These are phyloP conservation scores for Eupristina koningsbergeri DNA, from an alignment of 1,140 invertebrate genomes.

Conservation along the genomic window DNA sequence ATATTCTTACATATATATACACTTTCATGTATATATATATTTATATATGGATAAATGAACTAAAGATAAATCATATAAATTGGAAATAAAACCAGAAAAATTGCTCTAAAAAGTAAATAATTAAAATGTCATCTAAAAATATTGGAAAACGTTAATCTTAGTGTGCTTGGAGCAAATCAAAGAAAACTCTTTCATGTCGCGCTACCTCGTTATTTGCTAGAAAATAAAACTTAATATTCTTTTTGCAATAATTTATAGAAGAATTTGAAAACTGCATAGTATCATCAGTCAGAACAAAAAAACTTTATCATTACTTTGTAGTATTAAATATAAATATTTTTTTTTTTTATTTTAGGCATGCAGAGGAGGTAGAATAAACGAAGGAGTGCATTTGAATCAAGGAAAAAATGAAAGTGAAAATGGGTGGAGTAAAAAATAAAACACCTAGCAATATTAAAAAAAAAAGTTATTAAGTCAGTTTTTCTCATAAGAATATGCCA, in stretches of 20 bases:
- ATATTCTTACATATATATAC: not conserved
- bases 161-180: not conserved
- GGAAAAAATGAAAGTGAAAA: not conserved
- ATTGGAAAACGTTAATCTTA: not conserved
- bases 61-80: not conserved
- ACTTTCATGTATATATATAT: not conserved
- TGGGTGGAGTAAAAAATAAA: not conserved
- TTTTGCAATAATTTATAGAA: not conserved
- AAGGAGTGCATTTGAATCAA: conserved; percentile 56
- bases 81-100: not conserved
- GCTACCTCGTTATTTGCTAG: too few relatives aligned
- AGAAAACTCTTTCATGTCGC: too few relatives aligned
- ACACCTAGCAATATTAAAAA: too few relatives aligned
- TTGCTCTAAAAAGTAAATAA: too few relatives aligned
- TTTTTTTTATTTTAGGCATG: conserved; percentile 72
- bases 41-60: not conserved
- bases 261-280: not conserved
- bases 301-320: not conserved
- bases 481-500: not conserved
- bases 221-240: not conserved
- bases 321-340: not conserved
- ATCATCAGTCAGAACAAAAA: not conserved
- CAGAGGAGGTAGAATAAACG: conserved; percentile 72
- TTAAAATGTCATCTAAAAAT: not conserved
- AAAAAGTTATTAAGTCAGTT: too few relatives aligned